These are phyloP conservation scores for Tetragnatha versicolor DNA, from an alignment of 1,140 invertebrate genomes.

Conservation along the genomic window DNA sequence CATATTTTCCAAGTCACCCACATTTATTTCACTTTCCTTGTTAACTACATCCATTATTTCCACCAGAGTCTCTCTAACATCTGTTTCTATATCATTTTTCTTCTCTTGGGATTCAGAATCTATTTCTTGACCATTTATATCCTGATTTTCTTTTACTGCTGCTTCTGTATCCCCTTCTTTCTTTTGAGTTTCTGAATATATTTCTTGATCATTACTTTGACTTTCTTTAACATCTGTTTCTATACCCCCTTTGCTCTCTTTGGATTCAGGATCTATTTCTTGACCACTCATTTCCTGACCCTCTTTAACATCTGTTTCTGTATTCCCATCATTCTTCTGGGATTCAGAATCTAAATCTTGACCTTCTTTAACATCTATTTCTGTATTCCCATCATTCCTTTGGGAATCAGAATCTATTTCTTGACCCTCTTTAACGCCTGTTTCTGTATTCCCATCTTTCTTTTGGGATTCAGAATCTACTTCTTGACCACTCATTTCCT, in stretches of 20 bases:
- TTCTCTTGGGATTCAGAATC: background rate
- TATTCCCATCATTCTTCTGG: too few species aligned
- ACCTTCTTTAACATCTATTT: background rate
- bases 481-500: too few species aligned
- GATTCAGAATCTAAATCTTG: background rate
- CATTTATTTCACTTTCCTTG: background rate
- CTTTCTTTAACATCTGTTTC: background rate
- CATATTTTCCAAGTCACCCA: background rate
- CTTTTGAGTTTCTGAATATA: background rate
- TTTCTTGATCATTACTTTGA: background rate
- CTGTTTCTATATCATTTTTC: background rate
- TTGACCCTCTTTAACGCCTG: too few species aligned
- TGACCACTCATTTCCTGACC: background rate
- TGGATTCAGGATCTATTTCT: background rate
- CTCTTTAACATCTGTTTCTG: background rate
- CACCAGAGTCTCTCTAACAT: background rate
- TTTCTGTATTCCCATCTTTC: too few species aligned
- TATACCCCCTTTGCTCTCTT: background rate
- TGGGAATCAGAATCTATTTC: too few species aligned
- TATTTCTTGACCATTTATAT: background rate
- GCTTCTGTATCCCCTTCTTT: background rate
- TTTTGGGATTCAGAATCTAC: too few species aligned
- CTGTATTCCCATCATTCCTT: too few species aligned
- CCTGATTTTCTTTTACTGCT: background rate
- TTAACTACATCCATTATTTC: background rate